Evolutionary conservation across 2,888 invertebrate species (phyloP), one percentile per base, ranked within the genome.

Genomic region (Molorchus minor): DNA sequence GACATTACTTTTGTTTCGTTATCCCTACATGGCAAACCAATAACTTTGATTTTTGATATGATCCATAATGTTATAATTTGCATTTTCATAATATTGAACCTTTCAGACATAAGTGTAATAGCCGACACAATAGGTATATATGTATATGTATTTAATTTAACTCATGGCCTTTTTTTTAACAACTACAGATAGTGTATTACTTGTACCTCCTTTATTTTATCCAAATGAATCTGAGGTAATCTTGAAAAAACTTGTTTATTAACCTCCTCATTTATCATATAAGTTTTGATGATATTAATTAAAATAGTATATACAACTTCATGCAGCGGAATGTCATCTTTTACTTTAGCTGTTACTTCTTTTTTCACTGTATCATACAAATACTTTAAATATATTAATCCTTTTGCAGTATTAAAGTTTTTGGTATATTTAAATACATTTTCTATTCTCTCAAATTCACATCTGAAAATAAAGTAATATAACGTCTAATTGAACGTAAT

Each of bases 391-490:
- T 70, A 71, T 15, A 72, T 41, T 29, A 73, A 55, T 13, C 71
- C 68, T 58, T 62, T 62, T 10, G 61, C 65, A 17, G 25, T 61
- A 10, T 61, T 45, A 29, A 61, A 38, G 45, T 67, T 64, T 36
- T 62, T 51, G 17, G 66, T 49, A 55, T 64, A 67, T 61, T 69
- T 67, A 36, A 73, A 73, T 43, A 67, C 45, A 63, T 69, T 61
- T 56, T 68, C 51, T 17, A 73, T 58, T 56, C 69, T 63, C 10
- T 66, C 66, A 60, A 62, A 72, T 57, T 70, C 71, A 64, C 71
- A 71, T 54, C 71, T 72, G 47, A 35, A 68, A 63, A 43, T 45
- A 40, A 33, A 33, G 58, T 40, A 52, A 10, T 40, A 13, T n/a
- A 20, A 4, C 3, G 10, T 8, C 13, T n/a, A 44, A 16, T n/a